Percentiles rank a stretch among this genome's conserved stretches.
Evolutionary conservation across 2,888 invertebrate species (phyloP).

Genomic region (Melanostoma scalare): DNA sequence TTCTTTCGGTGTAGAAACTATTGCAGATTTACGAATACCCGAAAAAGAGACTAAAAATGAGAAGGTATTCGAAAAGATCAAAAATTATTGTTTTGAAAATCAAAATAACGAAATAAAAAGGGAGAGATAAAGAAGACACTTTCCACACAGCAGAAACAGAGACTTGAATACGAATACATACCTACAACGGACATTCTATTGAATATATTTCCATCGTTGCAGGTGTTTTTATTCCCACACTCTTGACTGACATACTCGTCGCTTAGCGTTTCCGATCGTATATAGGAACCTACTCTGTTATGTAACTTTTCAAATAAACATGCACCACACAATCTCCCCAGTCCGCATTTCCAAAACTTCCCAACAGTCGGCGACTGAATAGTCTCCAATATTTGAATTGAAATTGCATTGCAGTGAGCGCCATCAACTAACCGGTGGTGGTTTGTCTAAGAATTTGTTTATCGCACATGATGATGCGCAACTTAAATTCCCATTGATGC

Average conservation of each 20-base stretch:
- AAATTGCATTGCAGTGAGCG: constrained; percentile 46
- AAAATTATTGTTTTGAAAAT: no score
- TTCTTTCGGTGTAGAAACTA: no score
- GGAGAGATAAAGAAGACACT: no score
- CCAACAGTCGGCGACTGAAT: constrained; percentile 4
- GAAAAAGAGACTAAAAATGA: no score
- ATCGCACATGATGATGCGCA: constrained; percentile 67
- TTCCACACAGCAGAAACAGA: no score
- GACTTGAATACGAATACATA: no score
- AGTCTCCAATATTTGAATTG: constrained; percentile 20
- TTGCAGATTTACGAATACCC: no score
- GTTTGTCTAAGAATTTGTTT: constrained; percentile 65
- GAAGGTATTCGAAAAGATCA: no score
- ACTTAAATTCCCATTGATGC: constrained; percentile 58
- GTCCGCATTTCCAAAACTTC: constrained; percentile 15
- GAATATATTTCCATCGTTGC: no score
- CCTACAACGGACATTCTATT: no score
- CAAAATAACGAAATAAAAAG: no score
- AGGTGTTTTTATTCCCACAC: no score
- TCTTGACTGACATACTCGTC: not conserved
- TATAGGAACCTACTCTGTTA: not conserved
- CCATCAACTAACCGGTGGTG: constrained; percentile 42
- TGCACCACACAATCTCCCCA: constrained; percentile 34
- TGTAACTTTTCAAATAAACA: constrained; percentile 25
- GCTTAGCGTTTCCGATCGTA: not conserved